phyloP scores from a whole-genome alignment of 2,888 invertebrate species.

The Cheilosia scutellata region DNA sequence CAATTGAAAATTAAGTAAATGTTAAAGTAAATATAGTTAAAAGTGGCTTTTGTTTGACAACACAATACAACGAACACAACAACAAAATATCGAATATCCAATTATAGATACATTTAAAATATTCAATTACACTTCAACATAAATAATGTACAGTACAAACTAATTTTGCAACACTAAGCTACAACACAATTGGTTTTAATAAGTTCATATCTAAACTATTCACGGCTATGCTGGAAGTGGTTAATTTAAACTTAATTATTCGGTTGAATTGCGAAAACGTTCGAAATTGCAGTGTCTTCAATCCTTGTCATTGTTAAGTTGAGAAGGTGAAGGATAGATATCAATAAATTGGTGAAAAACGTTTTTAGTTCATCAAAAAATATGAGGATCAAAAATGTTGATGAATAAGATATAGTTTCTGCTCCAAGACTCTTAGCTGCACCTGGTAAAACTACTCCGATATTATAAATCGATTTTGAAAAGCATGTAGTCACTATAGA shows the following conservation, averaged over 20 bases:
- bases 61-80: constrained; percentile 74
- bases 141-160: constrained; percentile 65
- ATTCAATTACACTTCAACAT: constrained; percentile 64
- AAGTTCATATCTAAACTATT: constrained; percentile 35
- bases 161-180: constrained; percentile 74
- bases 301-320: background rate
- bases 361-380: too few relatives aligned
- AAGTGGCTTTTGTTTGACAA: constrained; percentile 72
- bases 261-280: constrained; percentile 4
- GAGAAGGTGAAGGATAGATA: too few relatives aligned
- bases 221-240: constrained; percentile 50
- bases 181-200: constrained; percentile 63
- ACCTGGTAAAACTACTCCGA: too few relatives aligned
- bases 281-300: background rate
- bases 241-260: background rate
- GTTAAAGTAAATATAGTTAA: constrained; percentile 32
- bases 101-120: constrained; percentile 53
- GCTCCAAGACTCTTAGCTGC: too few relatives aligned
- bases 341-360: too few relatives aligned
- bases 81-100: constrained; percentile 67
- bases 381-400: too few relatives aligned
- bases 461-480: too few relatives aligned
- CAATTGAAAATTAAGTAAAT: constrained; percentile 14
- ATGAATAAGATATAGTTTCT: too few relatives aligned
- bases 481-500: too few relatives aligned